These are phyloP conservation scores for Episyrphus balteatus DNA, from an alignment of 1,140 invertebrate species.

Conservation along the genomic window DNA sequence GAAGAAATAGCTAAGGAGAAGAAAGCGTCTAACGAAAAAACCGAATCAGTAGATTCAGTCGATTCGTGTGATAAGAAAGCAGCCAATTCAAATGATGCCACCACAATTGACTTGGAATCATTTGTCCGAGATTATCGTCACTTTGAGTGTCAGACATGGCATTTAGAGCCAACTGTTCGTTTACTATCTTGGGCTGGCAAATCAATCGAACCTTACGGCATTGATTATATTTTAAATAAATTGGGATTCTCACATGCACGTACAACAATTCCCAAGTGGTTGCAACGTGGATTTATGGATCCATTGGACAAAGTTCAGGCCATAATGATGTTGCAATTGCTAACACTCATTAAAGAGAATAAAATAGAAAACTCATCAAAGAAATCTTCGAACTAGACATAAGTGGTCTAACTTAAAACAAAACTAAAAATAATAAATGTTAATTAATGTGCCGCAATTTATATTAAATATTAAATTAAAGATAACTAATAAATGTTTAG, in stretches of 20 bases:
- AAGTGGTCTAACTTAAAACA: too few relatives aligned
- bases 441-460: too few relatives aligned
- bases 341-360: conserved; percentile 40
- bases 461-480: too few relatives aligned
- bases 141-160: conserved; percentile 94
- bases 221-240: conserved; percentile 94
- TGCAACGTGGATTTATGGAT: conserved; percentile 95
- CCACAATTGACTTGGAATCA: conserved; percentile 28
- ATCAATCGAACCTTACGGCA: conserved; percentile 92
- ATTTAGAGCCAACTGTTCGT: conserved; percentile 91
- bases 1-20: conserved; percentile 29
- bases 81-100: conserved; percentile 3
- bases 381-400: too few relatives aligned
- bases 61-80: conserved; percentile 24
- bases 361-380: conserved; percentile 15
- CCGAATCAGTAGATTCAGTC: conserved; percentile 11
- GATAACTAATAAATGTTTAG: too few relatives aligned
- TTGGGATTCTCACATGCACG: conserved; percentile 93
- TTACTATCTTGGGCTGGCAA: conserved; percentile 90
- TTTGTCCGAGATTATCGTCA: conserved; percentile 62
- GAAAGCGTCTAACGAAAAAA: conserved; percentile 7
- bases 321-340: conserved; percentile 55
- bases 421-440: too few relatives aligned
- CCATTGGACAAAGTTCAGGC: conserved; percentile 79
- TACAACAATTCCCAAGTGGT: conserved; percentile 97